Percentiles rank a stretch among this genome's conserved stretches.
These are phyloP conservation scores for Pollenia angustigena DNA, from an alignment of 2,888 invertebrate genomes.

Conservation along the genomic window DNA sequence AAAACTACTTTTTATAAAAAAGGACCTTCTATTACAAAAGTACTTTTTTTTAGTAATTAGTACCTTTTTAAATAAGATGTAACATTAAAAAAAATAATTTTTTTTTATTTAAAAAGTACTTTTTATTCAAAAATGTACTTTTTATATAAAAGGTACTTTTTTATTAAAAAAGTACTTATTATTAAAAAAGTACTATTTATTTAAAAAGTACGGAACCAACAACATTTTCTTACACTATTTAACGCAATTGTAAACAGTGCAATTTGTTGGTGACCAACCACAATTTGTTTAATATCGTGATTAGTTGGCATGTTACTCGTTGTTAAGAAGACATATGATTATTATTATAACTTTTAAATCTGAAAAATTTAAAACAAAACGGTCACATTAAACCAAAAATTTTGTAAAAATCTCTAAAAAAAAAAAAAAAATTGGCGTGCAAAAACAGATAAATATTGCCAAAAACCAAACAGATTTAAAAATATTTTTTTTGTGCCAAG, in stretches of 20 bases:
- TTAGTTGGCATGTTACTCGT: constrained; percentile 76
- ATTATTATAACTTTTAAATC: constrained; percentile 61
- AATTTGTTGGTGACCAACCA: constrained; percentile 41
- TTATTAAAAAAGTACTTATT: too few relatives aligned
- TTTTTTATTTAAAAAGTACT: too few relatives aligned
- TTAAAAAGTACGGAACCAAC: too few relatives aligned
- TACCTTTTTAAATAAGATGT: too few relatives aligned
- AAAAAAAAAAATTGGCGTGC: not conserved
- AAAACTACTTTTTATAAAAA: too few relatives aligned
- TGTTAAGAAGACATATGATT: constrained; percentile 56
- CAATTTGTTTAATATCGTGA: constrained; percentile 71
- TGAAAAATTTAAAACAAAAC: constrained; percentile 17
- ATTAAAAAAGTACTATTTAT: too few relatives aligned
- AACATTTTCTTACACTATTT: too few relatives aligned
- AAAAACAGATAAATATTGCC: constrained; percentile 15
- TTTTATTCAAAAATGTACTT: too few relatives aligned
- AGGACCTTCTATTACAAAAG: too few relatives aligned
- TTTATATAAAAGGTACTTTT: too few relatives aligned
- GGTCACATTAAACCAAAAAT: constrained; percentile 12
- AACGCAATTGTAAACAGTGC: constrained; percentile 28
- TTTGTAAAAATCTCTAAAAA: not conserved
- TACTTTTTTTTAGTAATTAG: too few relatives aligned
- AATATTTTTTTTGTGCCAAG: constrained; percentile 16
- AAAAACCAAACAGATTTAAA: constrained; percentile 33
- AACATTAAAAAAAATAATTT: too few relatives aligned